A percentile compares a stretch with the other conserved stretches of the same genome.
phyloP scores from a whole-genome alignment of 2,888 invertebrate species.

The Lottia gigantea region DNA sequence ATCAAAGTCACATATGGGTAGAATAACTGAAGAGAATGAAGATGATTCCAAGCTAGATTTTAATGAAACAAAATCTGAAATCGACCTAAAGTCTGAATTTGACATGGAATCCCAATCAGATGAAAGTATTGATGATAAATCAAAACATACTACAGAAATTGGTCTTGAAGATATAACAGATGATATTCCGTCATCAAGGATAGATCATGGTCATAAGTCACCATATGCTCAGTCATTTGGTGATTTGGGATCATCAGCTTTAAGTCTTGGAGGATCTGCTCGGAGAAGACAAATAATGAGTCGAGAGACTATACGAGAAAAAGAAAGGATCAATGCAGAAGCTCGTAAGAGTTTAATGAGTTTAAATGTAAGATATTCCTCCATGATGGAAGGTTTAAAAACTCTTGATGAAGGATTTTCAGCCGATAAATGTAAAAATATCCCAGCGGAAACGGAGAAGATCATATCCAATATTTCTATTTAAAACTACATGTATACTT shows the following conservation, averaged over 20 bases:
- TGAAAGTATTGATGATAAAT: neutral
- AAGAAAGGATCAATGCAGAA: slow-evolving; percentile 48
- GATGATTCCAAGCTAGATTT: neutral
- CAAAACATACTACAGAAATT: neutral
- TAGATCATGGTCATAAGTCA: neutral
- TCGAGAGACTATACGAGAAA: slow-evolving; percentile 47
- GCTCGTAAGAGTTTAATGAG: slow-evolving; percentile 46
- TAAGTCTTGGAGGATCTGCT: neutral
- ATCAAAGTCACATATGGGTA: neutral
- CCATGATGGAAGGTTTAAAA: slow-evolving; percentile 42
- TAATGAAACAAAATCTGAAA: neutral
- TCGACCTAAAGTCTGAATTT: neutral
- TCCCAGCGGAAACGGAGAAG: too few species aligned
- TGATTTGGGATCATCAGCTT: neutral
- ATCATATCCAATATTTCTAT: too few species aligned
- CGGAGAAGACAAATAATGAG: slow-evolving; percentile 34
- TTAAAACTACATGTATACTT: too few species aligned
- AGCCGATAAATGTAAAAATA: too few species aligned
- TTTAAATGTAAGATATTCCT: slow-evolving; percentile 47
- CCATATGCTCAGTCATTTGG: neutral
- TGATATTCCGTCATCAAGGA: neutral
- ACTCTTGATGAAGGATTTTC: neutral
- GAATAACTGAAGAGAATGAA: neutral
- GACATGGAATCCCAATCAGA: neutral
- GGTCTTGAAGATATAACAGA: neutral